Conservation (phyloP, 1,140 invertebrate species). For the Lordiphosa mommai region DNA sequence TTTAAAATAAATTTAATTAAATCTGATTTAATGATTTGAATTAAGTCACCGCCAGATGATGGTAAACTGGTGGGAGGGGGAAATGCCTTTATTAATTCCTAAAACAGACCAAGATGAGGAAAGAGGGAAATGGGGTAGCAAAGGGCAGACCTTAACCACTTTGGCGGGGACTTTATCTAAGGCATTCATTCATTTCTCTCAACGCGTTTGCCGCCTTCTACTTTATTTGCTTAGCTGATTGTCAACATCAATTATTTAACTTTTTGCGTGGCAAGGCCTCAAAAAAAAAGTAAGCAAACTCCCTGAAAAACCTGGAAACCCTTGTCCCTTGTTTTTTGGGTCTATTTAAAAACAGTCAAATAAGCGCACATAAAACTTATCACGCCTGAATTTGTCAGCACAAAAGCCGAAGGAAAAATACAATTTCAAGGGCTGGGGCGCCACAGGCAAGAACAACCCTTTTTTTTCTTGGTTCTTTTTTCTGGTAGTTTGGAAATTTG, state of each 20-base stretch:
- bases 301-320: slow-evolving; percentile 12
- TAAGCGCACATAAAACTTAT: slow-evolving; percentile 77
- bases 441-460: slow-evolving; percentile 38
- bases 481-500: slow-evolving; percentile 59
- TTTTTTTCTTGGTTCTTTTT: slow-evolving; percentile 33
- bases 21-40: slow-evolving; percentile 46
- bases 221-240: slow-evolving; percentile 77
- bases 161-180: slow-evolving; percentile 27
- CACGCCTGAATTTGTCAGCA: slow-evolving; percentile 78
- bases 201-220: slow-evolving; percentile 29
- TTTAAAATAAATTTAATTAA: slow-evolving; percentile 59
- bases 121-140: slow-evolving; percentile 10
- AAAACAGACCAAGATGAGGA: slow-evolving; percentile 18
- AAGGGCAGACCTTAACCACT: slow-evolving; percentile 11
- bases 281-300: slow-evolving; percentile 3
- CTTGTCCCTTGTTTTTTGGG: slow-evolving; percentile 21
- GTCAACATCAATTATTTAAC: slow-evolving; percentile 79
- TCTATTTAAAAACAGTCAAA: slow-evolving; percentile 78
- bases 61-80: not conserved
- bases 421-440: slow-evolving; percentile 8
- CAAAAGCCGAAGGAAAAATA: slow-evolving; percentile 51
- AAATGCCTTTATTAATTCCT: slow-evolving; percentile 55
- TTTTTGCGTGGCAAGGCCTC: slow-evolving; percentile 56
- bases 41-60: slow-evolving; percentile 17
- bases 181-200: slow-evolving; percentile 48